These are phyloP conservation scores for Sminthurinus aureus DNA, from an alignment of 2,888 invertebrate species.

Conservation along the genomic window DNA sequence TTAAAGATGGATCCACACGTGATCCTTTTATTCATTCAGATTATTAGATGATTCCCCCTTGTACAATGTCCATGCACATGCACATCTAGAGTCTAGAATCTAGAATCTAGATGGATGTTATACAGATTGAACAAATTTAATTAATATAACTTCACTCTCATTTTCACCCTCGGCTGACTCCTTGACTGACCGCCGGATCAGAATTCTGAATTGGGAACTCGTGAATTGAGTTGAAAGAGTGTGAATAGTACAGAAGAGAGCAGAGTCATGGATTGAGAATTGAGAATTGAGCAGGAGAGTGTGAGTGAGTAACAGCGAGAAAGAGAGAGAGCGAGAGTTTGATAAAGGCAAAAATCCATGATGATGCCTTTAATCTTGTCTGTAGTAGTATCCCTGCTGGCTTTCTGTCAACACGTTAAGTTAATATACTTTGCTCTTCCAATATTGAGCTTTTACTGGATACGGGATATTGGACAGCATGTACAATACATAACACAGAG, in stretches of 20 bases:
- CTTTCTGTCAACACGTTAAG: slow-evolving; percentile 1
- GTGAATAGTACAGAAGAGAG: too few relatives aligned
- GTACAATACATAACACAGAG: too few relatives aligned
- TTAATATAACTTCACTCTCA: slow-evolving; percentile 25
- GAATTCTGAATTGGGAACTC: background rate
- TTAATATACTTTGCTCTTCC: background rate
- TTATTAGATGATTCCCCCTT: background rate
- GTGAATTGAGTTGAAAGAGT: background rate
- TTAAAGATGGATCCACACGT: too few relatives aligned
- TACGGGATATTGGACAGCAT: too few relatives aligned
- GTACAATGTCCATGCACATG: background rate
- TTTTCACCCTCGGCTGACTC: background rate
- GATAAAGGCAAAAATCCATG: slow-evolving; percentile 4
- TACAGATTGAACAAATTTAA: slow-evolving; percentile 17
- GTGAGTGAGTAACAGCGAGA: background rate
- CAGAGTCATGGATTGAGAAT: too few relatives aligned
- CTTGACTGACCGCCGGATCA: slow-evolving; percentile 2
- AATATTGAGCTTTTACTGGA: background rate
- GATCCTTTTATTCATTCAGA: background rate
- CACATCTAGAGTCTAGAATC: background rate
- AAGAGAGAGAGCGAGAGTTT: background rate
- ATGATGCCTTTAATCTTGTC: slow-evolving; percentile 18
- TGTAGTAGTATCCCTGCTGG: background rate
- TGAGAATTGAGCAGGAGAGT: too few relatives aligned
- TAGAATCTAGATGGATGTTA: background rate